Evolutionary conservation across 2,888 invertebrate species (phyloP).

Genomic region (Trachelus troglodyta): DNA sequence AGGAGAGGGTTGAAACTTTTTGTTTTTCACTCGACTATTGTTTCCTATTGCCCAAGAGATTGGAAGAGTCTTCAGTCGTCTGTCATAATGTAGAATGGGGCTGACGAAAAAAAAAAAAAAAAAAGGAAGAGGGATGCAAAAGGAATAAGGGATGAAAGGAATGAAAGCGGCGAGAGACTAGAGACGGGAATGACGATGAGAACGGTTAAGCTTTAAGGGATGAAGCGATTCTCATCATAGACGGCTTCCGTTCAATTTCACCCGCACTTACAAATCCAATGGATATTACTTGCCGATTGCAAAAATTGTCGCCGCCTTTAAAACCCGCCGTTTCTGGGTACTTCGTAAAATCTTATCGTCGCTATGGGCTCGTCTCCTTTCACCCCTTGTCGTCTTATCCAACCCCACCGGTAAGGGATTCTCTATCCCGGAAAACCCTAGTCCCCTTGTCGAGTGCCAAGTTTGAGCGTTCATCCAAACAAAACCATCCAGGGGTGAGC

Average conservation of each 20-base stretch:
- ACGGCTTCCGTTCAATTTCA: conserved; percentile 57
- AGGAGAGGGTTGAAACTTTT: conserved; percentile 50
- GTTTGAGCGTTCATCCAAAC: background rate
- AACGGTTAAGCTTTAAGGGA: background rate
- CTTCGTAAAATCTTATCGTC: conserved; percentile 43
- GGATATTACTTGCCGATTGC: conserved; percentile 38
- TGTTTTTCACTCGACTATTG: conserved; percentile 62
- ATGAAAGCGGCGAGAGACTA: background rate
- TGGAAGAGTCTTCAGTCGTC: conserved; percentile 29
- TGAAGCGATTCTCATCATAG: conserved; percentile 40
- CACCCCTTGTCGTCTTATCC: background rate
- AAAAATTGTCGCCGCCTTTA: conserved; percentile 29
- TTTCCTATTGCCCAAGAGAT: conserved; percentile 54
- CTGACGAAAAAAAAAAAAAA: background rate
- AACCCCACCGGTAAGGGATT: background rate
- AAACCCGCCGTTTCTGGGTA: conserved; percentile 22
- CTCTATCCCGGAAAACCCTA: background rate
- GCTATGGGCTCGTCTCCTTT: background rate
- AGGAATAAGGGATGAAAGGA: conserved; percentile 16
- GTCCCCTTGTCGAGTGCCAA: background rate
- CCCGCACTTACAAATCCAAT: conserved; percentile 32
- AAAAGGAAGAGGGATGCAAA: conserved; percentile 9
- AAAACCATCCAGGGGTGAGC: background rate
- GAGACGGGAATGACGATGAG: background rate
- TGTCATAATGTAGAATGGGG: background rate